Evolutionary conservation across 2,113 vertebrate genomes (phyloP), one percentile per base, ranked within the genome.

Genomic region (Baryphthengus martii): DNA sequence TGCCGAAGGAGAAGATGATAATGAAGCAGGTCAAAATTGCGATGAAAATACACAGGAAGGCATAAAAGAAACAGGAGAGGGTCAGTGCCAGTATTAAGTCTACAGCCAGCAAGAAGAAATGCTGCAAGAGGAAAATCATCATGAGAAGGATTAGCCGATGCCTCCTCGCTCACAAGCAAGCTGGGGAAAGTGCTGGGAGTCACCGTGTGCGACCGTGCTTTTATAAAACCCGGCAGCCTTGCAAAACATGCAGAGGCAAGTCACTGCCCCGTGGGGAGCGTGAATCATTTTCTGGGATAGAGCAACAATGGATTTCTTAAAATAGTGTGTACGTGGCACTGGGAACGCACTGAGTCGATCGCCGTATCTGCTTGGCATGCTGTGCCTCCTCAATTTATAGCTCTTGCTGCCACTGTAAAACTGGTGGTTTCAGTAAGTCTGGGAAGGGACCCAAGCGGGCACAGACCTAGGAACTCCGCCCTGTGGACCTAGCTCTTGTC

Each of bases 51-150:
- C 91, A 98, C 17, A 70, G 12, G 2, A 93, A 70, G 40, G 58
- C 61, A 9, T 97, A 98, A 5, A 98, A 28, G 29, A 95, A 8
- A 39, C 85, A 96, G 65, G 93, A 96, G 31, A 98, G n/a, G 53
- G 59, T 83, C 18, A 75, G 82, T 1, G 97, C 97, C 0, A 98
- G 66, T 6, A 87, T 6, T 20, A 98, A 35, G 92, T 98, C 98
- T 49, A 71, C 47, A 66, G 62, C 83, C 47, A 95, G 33, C 37
- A 96, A 81, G 74, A 95, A 82, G 52, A 95, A 70, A 14, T 66
- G 19, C 55, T 91, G 88, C 40, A 96, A 7, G 49, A 81, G 18
- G 65, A 92, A 73, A 44, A 92, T 84, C 97, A 97, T 97, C 0
- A 0, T 79, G 12, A 11, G 67, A 21, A 86, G 67, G 67, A 72